A percentile compares a stretch with the other conserved stretches of the same genome.
Evolutionary conservation across 2,888 invertebrate genomes (phyloP).

Genomic region (Acanthosepion pharaonis): DNA sequence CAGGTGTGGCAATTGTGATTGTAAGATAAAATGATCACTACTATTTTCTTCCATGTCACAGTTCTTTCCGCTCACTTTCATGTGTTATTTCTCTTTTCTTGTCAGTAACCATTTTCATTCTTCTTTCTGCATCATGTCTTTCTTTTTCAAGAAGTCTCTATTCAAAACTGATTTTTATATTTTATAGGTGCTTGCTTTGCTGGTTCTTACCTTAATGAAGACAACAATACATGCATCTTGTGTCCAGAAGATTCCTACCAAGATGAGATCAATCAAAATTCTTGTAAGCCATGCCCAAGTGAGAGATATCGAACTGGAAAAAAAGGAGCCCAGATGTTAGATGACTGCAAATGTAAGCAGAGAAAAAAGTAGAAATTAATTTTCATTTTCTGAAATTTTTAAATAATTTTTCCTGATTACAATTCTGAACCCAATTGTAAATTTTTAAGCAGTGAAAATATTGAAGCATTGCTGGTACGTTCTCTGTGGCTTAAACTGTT

Average conservation of each 20-base stretch:
- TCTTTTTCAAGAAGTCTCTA: neutral
- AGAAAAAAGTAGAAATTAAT: no score
- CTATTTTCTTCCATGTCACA: no score
- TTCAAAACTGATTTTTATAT: neutral
- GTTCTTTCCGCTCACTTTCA: neutral
- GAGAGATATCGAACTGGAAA: slow-evolving; percentile 51
- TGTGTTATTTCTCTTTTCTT: neutral
- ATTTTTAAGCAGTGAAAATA: no score
- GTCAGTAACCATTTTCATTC: neutral
- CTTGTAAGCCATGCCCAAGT: slow-evolving; percentile 47
- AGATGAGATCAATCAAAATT: slow-evolving; percentile 42
- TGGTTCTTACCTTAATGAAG: slow-evolving; percentile 55
- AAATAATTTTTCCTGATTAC: no score
- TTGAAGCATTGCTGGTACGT: no score
- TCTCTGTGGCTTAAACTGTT: no score
- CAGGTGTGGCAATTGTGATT: no score
- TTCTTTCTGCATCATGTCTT: neutral
- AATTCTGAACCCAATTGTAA: no score
- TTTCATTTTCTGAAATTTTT: neutral
- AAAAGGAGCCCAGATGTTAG: slow-evolving; percentile 40
- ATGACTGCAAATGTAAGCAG: slow-evolving; percentile 52
- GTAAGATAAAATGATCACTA: no score
- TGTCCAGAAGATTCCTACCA: slow-evolving; percentile 54
- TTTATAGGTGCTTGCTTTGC: slow-evolving; percentile 55
- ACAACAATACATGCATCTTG: slow-evolving; percentile 50